Evolutionary conservation across 1,140 invertebrate genomes (phyloP), one percentile per base, ranked within the genome.

Genomic region (Drosophila suzukii): DNA sequence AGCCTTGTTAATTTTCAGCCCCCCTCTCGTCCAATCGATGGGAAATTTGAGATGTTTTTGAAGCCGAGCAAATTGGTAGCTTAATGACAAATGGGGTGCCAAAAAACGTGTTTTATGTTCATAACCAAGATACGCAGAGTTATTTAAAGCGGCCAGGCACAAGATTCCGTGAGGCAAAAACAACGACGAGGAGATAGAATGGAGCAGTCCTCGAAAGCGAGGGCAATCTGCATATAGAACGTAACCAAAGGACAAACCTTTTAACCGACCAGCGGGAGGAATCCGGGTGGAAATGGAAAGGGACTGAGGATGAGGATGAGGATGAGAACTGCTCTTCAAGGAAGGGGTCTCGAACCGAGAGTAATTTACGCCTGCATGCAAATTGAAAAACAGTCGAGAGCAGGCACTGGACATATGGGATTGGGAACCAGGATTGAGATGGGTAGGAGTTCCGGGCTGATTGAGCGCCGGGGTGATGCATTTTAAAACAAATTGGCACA

Each of bases 401-500:
- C 81, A 85, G 81, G 76, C 81, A 50, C 44, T 55, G 49, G 73
- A 58, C 41, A 13, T 44, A 12, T 46, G 53, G 41, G 49, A 51
- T 34, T 10, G 34, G 70, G 36, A 62, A 32, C 8, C 1, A 0
- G 32, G 24, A 20, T 36, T 54, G 71, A 27, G 44, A 46, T 34
- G 32, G 55, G 20, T 2, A 41, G 27, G 50, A 44, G 75, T 58
- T 43, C 27, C 43, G 62, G 32, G 39, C 60, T 73, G 80, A 89
- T 84, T 89, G 84, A 79, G 57, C 83, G 63, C 62, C 80, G 53
- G 79, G 57, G 56, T 70, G 84, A 79, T 83, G 83, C 83, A 88
- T 89, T 88, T 88, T 88, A 88, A 88, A 88, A 88, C 83, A 88
- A 88, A 88, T 88, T 89, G 83, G 83, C 83, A 88, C 83, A 88